phyloP scores from a whole-genome alignment of 2,113 vertebrate genomes.

The Catagonus wagneri region DNA sequence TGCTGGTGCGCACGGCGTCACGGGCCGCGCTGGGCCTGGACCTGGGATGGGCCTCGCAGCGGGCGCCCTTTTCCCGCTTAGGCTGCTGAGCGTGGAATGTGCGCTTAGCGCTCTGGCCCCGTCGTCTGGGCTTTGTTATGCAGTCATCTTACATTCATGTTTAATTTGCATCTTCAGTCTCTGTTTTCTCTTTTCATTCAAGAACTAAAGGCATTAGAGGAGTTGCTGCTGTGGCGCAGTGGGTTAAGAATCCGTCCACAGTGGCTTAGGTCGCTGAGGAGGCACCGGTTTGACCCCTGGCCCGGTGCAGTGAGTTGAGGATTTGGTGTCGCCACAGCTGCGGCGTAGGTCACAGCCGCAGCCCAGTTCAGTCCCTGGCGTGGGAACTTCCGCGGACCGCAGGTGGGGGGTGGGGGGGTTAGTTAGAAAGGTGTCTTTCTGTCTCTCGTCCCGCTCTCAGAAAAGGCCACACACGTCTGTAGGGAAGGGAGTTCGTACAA shows the following conservation, averaged over 20 bases:
- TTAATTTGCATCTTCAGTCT: background rate
- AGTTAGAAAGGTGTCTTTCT: background rate
- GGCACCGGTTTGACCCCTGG: too few species aligned
- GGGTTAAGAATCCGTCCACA: too few species aligned
- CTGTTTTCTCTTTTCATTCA: background rate
- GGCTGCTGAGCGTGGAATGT: too few species aligned
- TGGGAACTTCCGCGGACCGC: too few species aligned
- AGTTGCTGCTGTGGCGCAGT: too few species aligned
- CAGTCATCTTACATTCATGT: background rate
- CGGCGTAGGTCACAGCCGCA: too few species aligned
- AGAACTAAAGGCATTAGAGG: background rate
- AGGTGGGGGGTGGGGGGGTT: too few species aligned
- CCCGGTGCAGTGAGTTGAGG: too few species aligned
- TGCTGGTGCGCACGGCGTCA: fast-evolving
- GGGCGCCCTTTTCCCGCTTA: background rate
- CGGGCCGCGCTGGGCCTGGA: fast-evolving
- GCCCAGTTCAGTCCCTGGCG: too few species aligned
- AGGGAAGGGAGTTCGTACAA: background rate
- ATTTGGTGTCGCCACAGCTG: too few species aligned
- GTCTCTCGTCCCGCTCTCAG: too few species aligned
- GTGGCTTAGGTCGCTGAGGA: too few species aligned
- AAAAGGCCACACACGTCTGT: background rate
- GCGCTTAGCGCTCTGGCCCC: background rate
- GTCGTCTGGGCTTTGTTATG: background rate
- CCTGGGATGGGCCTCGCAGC: fast-evolving